Evolutionary conservation across 2,888 invertebrate genomes (phyloP).

Genomic region (Lutraria lutraria): DNA sequence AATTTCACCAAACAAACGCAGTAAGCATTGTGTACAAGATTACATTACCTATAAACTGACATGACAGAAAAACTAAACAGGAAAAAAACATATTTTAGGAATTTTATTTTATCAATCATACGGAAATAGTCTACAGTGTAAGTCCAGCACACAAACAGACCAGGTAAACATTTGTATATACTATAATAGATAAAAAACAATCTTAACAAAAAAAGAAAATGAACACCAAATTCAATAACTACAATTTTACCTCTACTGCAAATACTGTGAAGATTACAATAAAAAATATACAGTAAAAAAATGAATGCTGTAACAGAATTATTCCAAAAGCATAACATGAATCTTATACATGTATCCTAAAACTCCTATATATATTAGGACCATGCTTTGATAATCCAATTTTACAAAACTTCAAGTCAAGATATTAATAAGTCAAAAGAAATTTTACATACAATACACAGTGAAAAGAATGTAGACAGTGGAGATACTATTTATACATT

Average conservation of each 20-base stretch:
- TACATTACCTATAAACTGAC: no score
- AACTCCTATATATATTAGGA: no score
- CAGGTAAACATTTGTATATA: background rate
- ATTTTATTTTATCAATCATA: conserved; percentile 8
- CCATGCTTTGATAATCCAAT: no score
- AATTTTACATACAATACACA: background rate
- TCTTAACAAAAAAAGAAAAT: background rate
- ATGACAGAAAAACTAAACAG: background rate
- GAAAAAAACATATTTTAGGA: background rate
- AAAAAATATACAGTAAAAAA: background rate
- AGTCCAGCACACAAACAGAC: conserved; percentile 24
- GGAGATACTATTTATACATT: background rate
- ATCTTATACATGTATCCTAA: background rate
- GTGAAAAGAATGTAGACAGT: background rate
- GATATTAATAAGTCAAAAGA: background rate
- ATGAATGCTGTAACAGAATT: background rate
- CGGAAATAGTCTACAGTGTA: background rate
- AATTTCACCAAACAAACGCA: no score
- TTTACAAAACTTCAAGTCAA: background rate
- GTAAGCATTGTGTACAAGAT: no score
- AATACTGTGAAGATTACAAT: background rate
- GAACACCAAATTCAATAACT: background rate
- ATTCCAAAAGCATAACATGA: background rate
- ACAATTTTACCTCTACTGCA: background rate
- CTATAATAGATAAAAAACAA: conserved; percentile 9